Evolutionary conservation across 1,140 invertebrate species (phyloP).

Genomic region (Cydia fagiglandana): DNA sequence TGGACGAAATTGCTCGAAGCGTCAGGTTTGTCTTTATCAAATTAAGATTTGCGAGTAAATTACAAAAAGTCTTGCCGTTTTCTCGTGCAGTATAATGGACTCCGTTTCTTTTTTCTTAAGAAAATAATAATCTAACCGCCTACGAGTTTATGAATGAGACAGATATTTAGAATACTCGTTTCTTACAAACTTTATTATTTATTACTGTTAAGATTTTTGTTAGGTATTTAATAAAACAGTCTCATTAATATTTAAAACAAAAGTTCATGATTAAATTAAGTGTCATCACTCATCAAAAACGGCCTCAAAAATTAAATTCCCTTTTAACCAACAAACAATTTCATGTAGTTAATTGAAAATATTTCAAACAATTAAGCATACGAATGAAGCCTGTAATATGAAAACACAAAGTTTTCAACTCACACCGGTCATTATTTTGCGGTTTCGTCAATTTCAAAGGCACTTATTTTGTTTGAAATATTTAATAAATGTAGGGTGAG

Average conservation of each 20-base stretch:
- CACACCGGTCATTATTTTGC: slow-evolving; percentile 16
- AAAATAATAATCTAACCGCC: too few relatives aligned
- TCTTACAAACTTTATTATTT: too few relatives aligned
- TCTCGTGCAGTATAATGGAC: too few relatives aligned
- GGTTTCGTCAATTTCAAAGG: slow-evolving; percentile 12
- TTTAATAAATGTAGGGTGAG: background rate
- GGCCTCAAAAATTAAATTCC: background rate
- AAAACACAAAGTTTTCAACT: slow-evolving; percentile 26
- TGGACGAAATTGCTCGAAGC: background rate
- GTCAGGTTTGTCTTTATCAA: too few relatives aligned
- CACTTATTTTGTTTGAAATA: slow-evolving; percentile 24
- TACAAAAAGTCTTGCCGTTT: too few relatives aligned
- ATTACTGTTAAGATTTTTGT: too few relatives aligned
- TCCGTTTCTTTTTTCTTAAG: too few relatives aligned
- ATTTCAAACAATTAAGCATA: slow-evolving; percentile 23
- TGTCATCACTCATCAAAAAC: background rate
- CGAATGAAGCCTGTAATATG: slow-evolving; percentile 20
- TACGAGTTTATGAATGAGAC: too few relatives aligned
- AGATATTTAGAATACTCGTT: too few relatives aligned
- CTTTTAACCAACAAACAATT: slow-evolving; percentile 11
- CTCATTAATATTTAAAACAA: background rate
- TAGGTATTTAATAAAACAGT: background rate
- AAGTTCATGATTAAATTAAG: slow-evolving; percentile 1
- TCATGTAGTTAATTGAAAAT: slow-evolving; percentile 16
- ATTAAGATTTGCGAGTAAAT: too few relatives aligned